These are phyloP conservation scores for Phrixothrix hirtus DNA, from an alignment of 2,888 invertebrate species.

Conservation along the genomic window DNA sequence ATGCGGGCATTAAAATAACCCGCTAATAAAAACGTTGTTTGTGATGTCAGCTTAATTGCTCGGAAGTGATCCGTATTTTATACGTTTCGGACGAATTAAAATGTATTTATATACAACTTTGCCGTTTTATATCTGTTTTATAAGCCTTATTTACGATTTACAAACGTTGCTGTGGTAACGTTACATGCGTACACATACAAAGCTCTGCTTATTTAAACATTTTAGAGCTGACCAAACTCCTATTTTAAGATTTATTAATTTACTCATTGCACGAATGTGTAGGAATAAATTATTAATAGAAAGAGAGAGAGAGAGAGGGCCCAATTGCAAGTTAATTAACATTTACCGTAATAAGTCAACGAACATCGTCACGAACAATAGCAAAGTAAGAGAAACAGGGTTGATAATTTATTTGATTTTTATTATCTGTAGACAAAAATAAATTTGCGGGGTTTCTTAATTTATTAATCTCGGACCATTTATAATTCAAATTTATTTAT, in stretches of 20 bases:
- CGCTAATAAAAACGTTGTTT: slow-evolving; percentile 26
- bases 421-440: background rate
- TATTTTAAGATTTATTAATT: slow-evolving; percentile 27
- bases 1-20: slow-evolving; percentile 24
- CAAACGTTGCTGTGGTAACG: slow-evolving; percentile 3
- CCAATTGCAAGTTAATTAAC: slow-evolving; percentile 29
- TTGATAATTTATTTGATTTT: background rate
- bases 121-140: slow-evolving; percentile 9
- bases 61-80: slow-evolving; percentile 18
- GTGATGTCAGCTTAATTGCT: slow-evolving; percentile 22
- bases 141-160: slow-evolving; percentile 15
- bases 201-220: slow-evolving; percentile 17
- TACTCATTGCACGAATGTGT: slow-evolving; percentile 15
- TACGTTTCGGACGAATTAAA: slow-evolving; percentile 16
- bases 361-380: slow-evolving; percentile 21
- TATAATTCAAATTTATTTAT: no score
- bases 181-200: slow-evolving; percentile 6
- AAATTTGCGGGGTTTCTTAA: background rate
- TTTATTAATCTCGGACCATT: no score
- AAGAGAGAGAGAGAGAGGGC: slow-evolving; percentile 9
- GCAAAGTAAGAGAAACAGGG: background rate
- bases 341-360: slow-evolving; percentile 25
- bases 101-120: slow-evolving; percentile 13
- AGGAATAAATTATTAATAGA: slow-evolving; percentile 25
- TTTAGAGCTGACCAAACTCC: slow-evolving; percentile 11